Evolutionary conservation across 2,113 vertebrate species (phyloP).

Genomic region (Collichthys lucidus): DNA sequence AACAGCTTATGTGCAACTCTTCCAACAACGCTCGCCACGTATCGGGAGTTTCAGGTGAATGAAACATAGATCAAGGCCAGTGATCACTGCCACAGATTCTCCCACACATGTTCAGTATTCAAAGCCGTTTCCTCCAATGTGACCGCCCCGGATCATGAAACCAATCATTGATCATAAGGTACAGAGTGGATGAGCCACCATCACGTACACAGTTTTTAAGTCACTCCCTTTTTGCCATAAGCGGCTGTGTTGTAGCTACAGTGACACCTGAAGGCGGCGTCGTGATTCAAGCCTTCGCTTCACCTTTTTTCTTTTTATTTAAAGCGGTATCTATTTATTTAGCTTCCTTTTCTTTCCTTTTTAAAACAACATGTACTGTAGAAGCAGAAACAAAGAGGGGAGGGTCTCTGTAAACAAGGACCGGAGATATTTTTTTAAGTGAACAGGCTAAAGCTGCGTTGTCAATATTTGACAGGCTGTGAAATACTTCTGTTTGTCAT

Average conservation of each 20-base stretch:
- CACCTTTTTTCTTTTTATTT: conserved; percentile 53
- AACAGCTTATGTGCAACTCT: not conserved
- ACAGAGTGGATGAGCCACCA: not conserved
- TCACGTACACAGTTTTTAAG: not conserved
- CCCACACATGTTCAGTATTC: not conserved
- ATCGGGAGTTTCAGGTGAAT: not conserved
- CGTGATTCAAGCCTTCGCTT: not conserved
- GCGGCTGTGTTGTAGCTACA: conserved; percentile 16
- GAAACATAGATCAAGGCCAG: not conserved
- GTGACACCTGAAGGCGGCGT: not conserved
- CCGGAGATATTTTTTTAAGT: conserved; percentile 70
- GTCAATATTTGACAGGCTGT: conserved; percentile 89
- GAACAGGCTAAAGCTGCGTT: conserved; percentile 72
- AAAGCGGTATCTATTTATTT: conserved; percentile 72
- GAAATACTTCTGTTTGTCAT: conserved; percentile 60
- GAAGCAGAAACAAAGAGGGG: conserved; percentile 21
- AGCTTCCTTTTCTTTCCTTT: conserved; percentile 53
- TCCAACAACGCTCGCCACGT: not conserved
- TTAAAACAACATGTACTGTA: conserved; percentile 67
- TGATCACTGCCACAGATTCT: not conserved
- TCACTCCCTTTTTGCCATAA: conserved; percentile 23
- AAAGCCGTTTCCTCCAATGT: not conserved
- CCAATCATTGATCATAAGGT: not conserved
- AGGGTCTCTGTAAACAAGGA: conserved; percentile 6
- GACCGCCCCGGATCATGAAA: not conserved